phyloP scores from a whole-genome alignment of 2,797 vertebrate genomes.

The Danio albolineatus region DNA sequence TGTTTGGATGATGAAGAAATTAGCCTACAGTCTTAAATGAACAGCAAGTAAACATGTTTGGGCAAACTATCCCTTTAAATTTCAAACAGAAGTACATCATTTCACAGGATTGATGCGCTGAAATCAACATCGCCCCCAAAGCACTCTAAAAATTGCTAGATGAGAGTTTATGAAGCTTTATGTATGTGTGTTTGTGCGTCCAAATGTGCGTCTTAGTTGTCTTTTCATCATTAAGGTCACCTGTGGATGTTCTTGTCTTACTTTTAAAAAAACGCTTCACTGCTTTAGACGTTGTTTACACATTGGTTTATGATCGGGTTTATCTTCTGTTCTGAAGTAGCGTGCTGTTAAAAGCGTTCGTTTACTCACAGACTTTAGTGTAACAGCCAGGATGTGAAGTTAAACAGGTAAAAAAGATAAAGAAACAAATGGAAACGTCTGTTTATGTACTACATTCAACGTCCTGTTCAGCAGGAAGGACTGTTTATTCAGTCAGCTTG shows the following conservation, averaged over 20 bases:
- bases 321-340: conserved; percentile 19
- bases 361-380: conserved; percentile 31
- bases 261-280: background rate
- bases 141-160: conserved; percentile 1
- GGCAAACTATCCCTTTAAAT: too few relatives aligned
- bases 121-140: background rate
- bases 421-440: background rate
- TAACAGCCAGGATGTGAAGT: conserved; percentile 1
- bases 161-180: conserved; percentile 17
- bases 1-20: too few relatives aligned
- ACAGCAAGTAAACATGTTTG: too few relatives aligned
- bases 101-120: background rate
- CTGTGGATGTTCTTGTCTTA: conserved; percentile 16
- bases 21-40: too few relatives aligned
- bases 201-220: background rate
- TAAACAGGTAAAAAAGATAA: background rate
- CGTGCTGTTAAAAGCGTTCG: conserved; percentile 1
- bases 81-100: background rate
- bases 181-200: conserved; percentile 10
- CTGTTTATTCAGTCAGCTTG: conserved; percentile 47
- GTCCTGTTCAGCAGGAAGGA: conserved; percentile 47
- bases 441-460: conserved; percentile 14
- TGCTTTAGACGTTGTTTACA: conserved; percentile 59
- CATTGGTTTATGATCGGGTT: conserved; percentile 1
- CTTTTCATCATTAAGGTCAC: background rate